Percentiles rank a stretch among this genome's conserved stretches.
Conservation (phyloP, 2,888 invertebrate genomes). For the Nowickia ferox region DNA sequence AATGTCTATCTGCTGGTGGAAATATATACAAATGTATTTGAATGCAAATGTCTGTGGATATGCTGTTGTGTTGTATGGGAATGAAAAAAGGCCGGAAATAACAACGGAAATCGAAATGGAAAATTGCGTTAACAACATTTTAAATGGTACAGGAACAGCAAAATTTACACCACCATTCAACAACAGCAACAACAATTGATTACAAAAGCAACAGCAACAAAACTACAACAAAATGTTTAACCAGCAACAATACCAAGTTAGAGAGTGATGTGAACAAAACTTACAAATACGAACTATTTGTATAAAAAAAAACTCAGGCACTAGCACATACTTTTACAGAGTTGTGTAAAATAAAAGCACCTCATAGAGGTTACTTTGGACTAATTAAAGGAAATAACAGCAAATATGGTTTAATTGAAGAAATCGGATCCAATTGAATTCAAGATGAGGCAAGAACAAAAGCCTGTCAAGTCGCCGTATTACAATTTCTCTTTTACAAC, state of each 20-base stretch:
- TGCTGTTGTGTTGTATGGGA: not conserved
- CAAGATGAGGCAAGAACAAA: too few relatives aligned
- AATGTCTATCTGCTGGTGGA: conserved; percentile 41
- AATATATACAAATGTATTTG: conserved; percentile 8
- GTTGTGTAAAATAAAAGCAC: not conserved
- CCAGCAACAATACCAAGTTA: conserved; percentile 46
- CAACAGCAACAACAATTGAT: conserved; percentile 45
- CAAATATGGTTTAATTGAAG: too few relatives aligned
- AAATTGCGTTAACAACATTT: conserved; percentile 72
- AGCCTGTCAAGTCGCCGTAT: too few relatives aligned
- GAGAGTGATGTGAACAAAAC: conserved; percentile 35
- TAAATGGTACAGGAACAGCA: conserved; percentile 70
- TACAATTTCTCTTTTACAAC: too few relatives aligned
- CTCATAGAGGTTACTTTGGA: too few relatives aligned
- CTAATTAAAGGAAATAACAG: too few relatives aligned
- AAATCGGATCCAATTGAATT: too few relatives aligned
- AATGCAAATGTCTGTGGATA: not conserved
- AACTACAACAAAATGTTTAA: conserved; percentile 42
- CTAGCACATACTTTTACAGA: not conserved
- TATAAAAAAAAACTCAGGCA: not conserved
- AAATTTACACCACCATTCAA: conserved; percentile 61
- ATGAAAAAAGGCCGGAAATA: conserved; percentile 58
- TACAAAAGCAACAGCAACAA: conserved; percentile 19
- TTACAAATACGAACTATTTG: not conserved
- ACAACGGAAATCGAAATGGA: conserved; percentile 74